Percentiles rank a stretch among this genome's conserved stretches.
phyloP scores from a whole-genome alignment of 2,888 invertebrate species.

The Drosophila siamana region DNA sequence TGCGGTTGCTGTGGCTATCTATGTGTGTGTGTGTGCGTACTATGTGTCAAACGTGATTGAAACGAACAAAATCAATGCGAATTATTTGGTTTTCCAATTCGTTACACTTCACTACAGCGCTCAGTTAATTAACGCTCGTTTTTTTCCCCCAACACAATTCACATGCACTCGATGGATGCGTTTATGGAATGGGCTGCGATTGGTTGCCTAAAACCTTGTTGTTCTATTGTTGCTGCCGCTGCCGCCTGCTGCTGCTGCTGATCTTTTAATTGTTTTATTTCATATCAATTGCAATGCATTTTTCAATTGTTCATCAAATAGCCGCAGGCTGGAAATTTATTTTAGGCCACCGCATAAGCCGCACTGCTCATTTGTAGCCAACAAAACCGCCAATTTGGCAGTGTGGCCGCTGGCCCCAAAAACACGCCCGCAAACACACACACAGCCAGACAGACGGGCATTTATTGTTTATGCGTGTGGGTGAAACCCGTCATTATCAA shows the following conservation, averaged over 20 bases:
- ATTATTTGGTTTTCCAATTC: slow-evolving; percentile 82
- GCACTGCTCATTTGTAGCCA: slow-evolving; percentile 71
- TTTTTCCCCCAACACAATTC: slow-evolving; percentile 21
- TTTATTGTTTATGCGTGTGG: slow-evolving; percentile 6
- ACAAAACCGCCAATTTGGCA: slow-evolving; percentile 77
- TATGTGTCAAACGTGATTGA: slow-evolving; percentile 59
- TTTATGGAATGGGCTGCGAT: no score
- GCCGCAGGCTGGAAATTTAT: slow-evolving; percentile 71
- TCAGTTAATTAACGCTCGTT: slow-evolving; percentile 74
- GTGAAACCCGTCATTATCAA: slow-evolving; percentile 40
- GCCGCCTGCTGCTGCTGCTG: slow-evolving; percentile 21
- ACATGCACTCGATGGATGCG: not conserved
- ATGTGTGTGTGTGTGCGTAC: slow-evolving; percentile 17
- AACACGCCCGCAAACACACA: slow-evolving; percentile 48
- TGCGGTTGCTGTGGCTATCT: slow-evolving; percentile 56
- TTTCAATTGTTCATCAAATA: slow-evolving; percentile 70
- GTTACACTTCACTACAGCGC: slow-evolving; percentile 68
- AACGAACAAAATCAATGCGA: slow-evolving; percentile 77
- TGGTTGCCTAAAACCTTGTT: slow-evolving; percentile 27
- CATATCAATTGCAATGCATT: slow-evolving; percentile 38
- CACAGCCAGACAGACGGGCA: slow-evolving; percentile 10
- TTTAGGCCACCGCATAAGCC: slow-evolving; percentile 59
- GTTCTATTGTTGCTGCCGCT: slow-evolving; percentile 13
- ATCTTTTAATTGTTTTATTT: slow-evolving; percentile 66
- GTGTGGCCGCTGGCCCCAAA: slow-evolving; percentile 40